Evolutionary conservation across 2,113 vertebrate genomes (phyloP).

Genomic region (Salvelinus alpinus): DNA sequence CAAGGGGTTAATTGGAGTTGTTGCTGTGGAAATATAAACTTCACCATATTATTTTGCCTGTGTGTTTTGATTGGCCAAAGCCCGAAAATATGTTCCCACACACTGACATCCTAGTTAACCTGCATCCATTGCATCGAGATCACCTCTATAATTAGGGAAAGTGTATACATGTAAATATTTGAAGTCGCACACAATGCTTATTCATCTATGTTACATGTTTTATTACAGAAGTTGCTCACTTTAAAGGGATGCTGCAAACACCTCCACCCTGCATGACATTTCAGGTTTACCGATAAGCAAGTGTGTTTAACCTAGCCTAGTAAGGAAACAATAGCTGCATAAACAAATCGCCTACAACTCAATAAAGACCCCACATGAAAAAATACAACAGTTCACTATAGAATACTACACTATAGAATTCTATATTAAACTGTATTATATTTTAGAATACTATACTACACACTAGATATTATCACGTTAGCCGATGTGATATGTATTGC

Average conservation of each 20-base stretch:
- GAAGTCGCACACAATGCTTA: not conserved
- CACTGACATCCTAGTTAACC: not conserved
- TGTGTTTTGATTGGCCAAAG: not conserved
- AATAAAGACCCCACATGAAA: too few species aligned
- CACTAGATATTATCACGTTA: too few species aligned
- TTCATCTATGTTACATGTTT: not conserved
- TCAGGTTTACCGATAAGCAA: not conserved
- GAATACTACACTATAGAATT: too few species aligned
- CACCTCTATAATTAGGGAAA: not conserved
- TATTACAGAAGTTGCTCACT: not conserved
- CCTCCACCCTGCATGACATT: not conserved
- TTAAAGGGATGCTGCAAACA: not conserved
- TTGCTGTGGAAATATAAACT: not conserved
- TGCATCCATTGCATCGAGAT: slow-evolving; percentile 2
- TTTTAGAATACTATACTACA: too few species aligned
- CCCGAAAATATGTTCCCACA: not conserved
- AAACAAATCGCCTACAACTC: not conserved
- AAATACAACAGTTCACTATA: too few species aligned
- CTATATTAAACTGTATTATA: too few species aligned
- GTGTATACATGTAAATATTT: slow-evolving; percentile 7
- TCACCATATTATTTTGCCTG: not conserved
- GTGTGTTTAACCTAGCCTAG: not conserved
- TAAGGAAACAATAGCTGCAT: not conserved
- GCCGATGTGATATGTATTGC: too few species aligned
- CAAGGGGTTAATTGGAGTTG: not conserved